Percentiles rank a stretch among this genome's conserved stretches.
Evolutionary conservation across 1,140 invertebrate genomes (phyloP).

Genomic region (Mizuhopecten yessoensis): DNA sequence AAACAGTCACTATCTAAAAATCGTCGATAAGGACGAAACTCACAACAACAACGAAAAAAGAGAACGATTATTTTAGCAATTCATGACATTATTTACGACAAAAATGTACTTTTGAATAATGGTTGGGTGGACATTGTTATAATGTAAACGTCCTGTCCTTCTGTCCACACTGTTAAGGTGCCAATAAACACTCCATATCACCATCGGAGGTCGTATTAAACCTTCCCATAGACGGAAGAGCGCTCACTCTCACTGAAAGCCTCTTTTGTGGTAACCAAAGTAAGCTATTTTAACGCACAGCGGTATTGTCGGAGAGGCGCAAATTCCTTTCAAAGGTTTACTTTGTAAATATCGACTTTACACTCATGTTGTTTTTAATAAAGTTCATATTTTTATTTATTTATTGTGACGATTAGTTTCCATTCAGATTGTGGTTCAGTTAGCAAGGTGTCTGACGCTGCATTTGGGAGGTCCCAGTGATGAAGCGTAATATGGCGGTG

Average conservation of each 20-base stretch:
- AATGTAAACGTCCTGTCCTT: not conserved
- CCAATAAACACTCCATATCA: not conserved
- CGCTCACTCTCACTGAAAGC: not conserved
- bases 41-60: not conserved
- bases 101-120: conserved; percentile 22
- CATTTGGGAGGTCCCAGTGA: not conserved
- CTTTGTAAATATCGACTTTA: not conserved
- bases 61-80: not conserved
- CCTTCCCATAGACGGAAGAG: not conserved
- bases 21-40: not conserved
- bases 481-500: not conserved
- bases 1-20: no score
- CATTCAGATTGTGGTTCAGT: not conserved
- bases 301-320: not conserved
- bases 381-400: not conserved
- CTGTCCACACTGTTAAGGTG: not conserved
- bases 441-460: not conserved
- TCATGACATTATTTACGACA: not conserved
- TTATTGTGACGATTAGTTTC: not conserved
- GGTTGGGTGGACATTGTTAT: not conserved
- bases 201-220: not conserved
- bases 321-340: not conserved
- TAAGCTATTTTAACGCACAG: not conserved
- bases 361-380: not conserved
- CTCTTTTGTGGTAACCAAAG: not conserved